Evolutionary conservation across 2,113 vertebrate species (phyloP), one percentile per base, ranked within the genome.

Genomic region (Geococcyx californianus): DNA sequence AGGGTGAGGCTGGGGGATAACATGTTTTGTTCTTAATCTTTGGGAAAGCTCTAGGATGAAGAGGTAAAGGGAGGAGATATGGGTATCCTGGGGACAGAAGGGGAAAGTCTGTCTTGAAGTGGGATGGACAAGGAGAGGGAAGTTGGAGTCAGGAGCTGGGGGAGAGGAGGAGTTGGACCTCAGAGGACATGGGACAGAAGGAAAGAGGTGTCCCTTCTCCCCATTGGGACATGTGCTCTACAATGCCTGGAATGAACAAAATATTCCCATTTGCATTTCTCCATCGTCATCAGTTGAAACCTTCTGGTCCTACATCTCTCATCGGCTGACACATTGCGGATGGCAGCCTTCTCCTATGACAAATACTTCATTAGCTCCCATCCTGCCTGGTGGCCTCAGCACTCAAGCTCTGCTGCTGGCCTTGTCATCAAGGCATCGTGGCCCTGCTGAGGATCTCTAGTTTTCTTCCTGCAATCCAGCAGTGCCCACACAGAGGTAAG

Each of bases 301-400:
- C 44, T 51, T 33, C 63, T 34, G 55, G 38, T 67, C 17, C 51
- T 54, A 12, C 0, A 0, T 55, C 60, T 78, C 29, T 26, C 4
- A 1, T 6, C 0, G 0, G 26, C 1, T 59, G 49, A 70, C 0
- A 2, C 26, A 9, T 10, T 26, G 59, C 19, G 55, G 45, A 49
- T 21, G 17, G 38, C 59, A 83, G 54, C 70, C 17, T 88, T 85
- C 66, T 29, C 4, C 49, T 59, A 17, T 13, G 70, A 60, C 38
- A 23, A 82, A 58, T 9, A 16, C 51, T 62, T 24, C 6, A 28
- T n/a, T 38, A 42, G 24, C 19, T 36, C 34, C 76, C 3, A 0
- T 10, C 26, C 69, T 60, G 12, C 29, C 44, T 2, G 10, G 8
- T 31, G 64, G 49, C 21, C 18, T 59, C 7, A 3, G 47, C 2